Conservation (phyloP, 2,797 vertebrate genomes). For the Coccyzus lansbergi region DNA sequence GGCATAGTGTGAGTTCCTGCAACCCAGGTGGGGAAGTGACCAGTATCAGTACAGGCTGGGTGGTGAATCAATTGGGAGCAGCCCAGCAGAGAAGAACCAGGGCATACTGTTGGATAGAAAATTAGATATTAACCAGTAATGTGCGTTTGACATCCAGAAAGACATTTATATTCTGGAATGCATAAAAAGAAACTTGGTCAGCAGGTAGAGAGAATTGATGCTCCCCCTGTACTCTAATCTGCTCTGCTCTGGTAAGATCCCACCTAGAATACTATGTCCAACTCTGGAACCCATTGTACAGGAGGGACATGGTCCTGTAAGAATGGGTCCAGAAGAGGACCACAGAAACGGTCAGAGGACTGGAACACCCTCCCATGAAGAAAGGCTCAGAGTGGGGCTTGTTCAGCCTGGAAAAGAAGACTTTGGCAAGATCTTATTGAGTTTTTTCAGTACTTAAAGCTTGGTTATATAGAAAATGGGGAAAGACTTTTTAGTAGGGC, state of each 20-base stretch:
- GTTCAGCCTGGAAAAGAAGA: not conserved
- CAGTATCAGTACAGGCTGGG: not conserved
- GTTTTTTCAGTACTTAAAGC: not conserved
- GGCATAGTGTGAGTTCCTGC: not conserved
- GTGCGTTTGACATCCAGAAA: not conserved
- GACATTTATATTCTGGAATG: not conserved
- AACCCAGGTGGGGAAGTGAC: accelerated
- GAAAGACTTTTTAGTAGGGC: not conserved
- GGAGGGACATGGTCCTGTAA: not conserved
- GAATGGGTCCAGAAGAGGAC: not conserved
- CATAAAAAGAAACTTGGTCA: not conserved
- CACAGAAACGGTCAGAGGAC: not conserved
- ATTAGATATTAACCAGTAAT: not conserved
- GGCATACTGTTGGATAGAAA: not conserved
- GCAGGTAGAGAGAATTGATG: not conserved
- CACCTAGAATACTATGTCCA: accelerated
- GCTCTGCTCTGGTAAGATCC: not conserved
- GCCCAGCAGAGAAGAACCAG: not conserved
- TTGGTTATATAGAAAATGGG: not conserved
- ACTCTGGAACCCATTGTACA: not conserved
- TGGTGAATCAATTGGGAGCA: not conserved
- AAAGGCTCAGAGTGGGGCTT: not conserved
- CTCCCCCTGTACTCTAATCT: not conserved
- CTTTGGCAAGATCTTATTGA: not conserved
- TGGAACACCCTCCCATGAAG: not conserved